Conservation (phyloP, 2,888 invertebrate genomes). For the Ormyrus thymus region DNA sequence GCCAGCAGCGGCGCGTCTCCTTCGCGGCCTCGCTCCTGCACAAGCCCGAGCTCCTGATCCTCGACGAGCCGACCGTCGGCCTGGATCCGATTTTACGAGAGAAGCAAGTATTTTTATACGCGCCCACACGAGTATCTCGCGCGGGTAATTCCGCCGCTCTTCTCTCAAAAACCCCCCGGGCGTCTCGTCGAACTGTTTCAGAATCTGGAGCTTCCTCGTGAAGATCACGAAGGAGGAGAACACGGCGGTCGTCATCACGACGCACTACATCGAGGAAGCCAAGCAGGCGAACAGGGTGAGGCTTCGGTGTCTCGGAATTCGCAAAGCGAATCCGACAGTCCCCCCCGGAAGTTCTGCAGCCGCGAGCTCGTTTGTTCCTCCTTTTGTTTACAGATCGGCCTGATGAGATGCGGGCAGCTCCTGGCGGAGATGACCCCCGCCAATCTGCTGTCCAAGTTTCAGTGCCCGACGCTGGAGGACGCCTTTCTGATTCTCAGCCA, state of each 20-base stretch:
- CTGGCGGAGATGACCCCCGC: constrained; percentile 90
- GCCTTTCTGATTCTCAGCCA: constrained; percentile 89
- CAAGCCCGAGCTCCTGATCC: constrained; percentile 89
- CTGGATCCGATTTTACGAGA: constrained; percentile 91
- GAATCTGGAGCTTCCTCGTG: constrained; percentile 92
- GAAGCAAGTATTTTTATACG: constrained; percentile 77
- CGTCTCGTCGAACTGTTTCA: constrained; percentile 72
- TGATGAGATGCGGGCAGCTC: constrained; percentile 90
- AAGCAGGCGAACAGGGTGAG: constrained; percentile 85
- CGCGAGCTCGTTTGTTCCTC: no score
- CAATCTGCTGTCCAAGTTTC: constrained; percentile 82
- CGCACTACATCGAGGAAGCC: constrained; percentile 96
- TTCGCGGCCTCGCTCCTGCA: constrained; percentile 92
- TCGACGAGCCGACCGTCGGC: constrained; percentile 97
- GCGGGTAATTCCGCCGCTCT: no score
- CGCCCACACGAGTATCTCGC: neutral
- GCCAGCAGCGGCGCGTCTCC: constrained; percentile 92
- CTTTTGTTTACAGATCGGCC: constrained; percentile 83
- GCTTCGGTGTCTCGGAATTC: no score
- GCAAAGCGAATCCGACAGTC: no score
- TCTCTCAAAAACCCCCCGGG: neutral
- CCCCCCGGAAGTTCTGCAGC: neutral
- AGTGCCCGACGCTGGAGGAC: constrained; percentile 87
- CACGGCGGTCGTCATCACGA: constrained; percentile 92
- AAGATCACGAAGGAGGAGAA: constrained; percentile 82